Conservation (phyloP, 2,797 vertebrate genomes). For the Furcifer pardalis region DNA sequence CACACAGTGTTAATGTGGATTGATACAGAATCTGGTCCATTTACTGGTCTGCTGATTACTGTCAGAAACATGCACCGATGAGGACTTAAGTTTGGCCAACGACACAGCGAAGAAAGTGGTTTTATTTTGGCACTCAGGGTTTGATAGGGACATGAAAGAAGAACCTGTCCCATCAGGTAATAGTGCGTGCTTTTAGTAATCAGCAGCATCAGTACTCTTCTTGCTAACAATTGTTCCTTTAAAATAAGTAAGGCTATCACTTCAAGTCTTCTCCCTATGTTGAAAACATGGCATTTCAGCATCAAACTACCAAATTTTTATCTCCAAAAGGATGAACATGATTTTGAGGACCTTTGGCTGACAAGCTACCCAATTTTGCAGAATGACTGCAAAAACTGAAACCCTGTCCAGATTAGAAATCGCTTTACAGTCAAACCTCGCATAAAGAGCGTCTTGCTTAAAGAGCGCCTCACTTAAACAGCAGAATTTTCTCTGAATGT, state of each 20-base stretch:
- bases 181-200: neutral
- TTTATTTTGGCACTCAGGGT: no score
- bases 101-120: no score
- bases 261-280: neutral
- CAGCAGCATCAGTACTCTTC: neutral
- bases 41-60: no score
- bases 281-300: neutral
- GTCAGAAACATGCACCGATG: no score
- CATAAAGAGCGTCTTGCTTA: no score
- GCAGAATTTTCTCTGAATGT: no score
- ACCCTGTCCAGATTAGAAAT: neutral
- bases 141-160: no score
- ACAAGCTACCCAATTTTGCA: neutral
- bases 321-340: neutral
- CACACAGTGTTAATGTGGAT: no score
- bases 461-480: no score
- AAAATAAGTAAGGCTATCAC: neutral
- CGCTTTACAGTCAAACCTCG: no score
- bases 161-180: neutral
- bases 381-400: neutral
- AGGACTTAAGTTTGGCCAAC: no score
- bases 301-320: neutral
- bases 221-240: neutral
- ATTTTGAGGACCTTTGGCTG: neutral
- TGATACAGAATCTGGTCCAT: no score